Base-by-base conservation (phyloP, 2,888 invertebrate genomes). In the Parnassius apollo region DNA sequence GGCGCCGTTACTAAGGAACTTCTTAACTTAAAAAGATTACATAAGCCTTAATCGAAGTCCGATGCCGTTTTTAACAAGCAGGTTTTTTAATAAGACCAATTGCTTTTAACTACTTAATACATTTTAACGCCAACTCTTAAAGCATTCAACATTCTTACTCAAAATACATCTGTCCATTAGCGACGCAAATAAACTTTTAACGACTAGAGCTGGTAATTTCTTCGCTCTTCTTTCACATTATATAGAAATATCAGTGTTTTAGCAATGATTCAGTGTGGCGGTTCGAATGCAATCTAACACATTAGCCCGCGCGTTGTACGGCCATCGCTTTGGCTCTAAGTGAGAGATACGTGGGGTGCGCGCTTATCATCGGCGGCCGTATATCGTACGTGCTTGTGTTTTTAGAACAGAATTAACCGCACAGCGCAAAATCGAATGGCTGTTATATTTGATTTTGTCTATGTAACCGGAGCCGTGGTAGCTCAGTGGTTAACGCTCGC, bases 281-380 rank as follows among this genome's bases (percentile, higher is more conserved):
- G 64, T 50, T 59, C 12, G 55, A 55, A 44, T 53, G 64, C 67
- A 68, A 69, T 68, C 66, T 67, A 61, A 61, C 66, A 64, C 71
- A 69, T 71, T 69, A 69, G 65, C 66, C 9, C 12, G 51, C 10
- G 51, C 59, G 61, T 49, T 62, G 68, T 63, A 65, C 62, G 12
- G 35, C 50, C 67, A 68, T 71, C 66, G 64, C 52, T 68, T 64
- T 61, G 55, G 42, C 69, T 25, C 64, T 63, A 59, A 66, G 67
- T 65, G 61, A 57, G 64, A 64, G 61, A 66, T 62, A 65, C 65
- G 56, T 46, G 44, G 25, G 44, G 25, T 22, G 42, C 10, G 42
- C 8, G 18, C 50, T 55, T 58, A 25, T 59, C 58, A 44, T 58
- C 35, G 54, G 12, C 61, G 49, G 7, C 25, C 25, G 22, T 54